Conservation (phyloP, 2,888 invertebrate genomes). For the Muschampia staudingeri region DNA sequence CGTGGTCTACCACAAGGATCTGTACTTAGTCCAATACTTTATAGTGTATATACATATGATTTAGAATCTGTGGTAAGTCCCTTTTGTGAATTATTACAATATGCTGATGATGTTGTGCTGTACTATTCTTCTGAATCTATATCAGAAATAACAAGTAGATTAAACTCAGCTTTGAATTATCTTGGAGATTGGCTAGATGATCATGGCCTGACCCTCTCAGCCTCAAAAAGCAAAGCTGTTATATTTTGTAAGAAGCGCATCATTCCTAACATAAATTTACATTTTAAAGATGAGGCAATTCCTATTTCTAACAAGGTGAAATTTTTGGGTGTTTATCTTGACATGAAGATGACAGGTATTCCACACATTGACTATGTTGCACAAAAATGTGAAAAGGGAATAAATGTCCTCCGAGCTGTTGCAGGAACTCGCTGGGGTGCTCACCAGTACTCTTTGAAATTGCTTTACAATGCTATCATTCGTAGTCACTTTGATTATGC, state of each 20-base stretch:
- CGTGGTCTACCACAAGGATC: slow-evolving; percentile 65
- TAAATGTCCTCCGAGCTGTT: neutral
- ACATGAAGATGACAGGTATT: neutral
- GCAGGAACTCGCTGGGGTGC: neutral
- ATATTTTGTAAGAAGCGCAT: too few species aligned
- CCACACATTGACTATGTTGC: neutral
- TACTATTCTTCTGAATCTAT: slow-evolving; percentile 25
- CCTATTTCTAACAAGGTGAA: neutral
- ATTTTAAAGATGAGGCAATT: too few species aligned
- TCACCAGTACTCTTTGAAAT: neutral
- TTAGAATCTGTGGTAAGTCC: slow-evolving; percentile 23
- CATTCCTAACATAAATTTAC: too few species aligned
- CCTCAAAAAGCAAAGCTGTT: neutral
- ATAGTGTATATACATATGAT: slow-evolving; percentile 59
- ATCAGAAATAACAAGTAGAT: neutral
- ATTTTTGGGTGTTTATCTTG: neutral
- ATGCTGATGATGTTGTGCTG: slow-evolving; percentile 58
- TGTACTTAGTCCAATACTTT: slow-evolving; percentile 63
- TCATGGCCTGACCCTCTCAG: slow-evolving; percentile 2
- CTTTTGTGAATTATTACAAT: slow-evolving; percentile 57
- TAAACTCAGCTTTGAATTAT: neutral
- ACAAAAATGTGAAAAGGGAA: neutral
- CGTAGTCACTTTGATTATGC: neutral
- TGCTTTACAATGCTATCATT: neutral
- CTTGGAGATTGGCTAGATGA: neutral